phyloP scores from a whole-genome alignment of 2,797 vertebrate species.

The Lutjanus campechanus region DNA sequence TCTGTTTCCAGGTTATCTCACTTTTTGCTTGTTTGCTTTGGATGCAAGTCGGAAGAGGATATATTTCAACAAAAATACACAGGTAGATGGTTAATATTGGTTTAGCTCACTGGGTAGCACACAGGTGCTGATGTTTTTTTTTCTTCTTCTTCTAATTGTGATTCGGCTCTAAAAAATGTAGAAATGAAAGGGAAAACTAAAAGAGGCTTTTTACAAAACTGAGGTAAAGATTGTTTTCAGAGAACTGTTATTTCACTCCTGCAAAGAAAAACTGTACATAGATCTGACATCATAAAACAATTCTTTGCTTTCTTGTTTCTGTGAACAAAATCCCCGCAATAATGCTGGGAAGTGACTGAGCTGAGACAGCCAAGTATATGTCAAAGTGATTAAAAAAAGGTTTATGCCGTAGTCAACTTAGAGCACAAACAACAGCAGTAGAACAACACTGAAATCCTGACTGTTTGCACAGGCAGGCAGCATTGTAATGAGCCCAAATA shows the following conservation, averaged over 20 bases:
- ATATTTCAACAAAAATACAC: not conserved
- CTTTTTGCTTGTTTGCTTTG: not conserved
- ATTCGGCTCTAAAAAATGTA: not conserved
- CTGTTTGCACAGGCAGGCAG: slow-evolving; percentile 44
- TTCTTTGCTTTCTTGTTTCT: not conserved
- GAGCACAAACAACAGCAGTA: slow-evolving; percentile 28
- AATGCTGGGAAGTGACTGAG: not conserved
- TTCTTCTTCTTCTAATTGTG: not conserved
- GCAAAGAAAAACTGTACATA: not conserved
- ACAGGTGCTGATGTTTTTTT: not conserved
- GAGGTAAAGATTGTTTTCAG: not conserved
- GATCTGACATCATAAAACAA: not conserved
- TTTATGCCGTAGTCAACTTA: slow-evolving; percentile 34
- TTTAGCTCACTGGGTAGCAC: not conserved
- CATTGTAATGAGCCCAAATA: slow-evolving; percentile 72
- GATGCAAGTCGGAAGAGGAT: not conserved
- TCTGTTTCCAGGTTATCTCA: too few species aligned
- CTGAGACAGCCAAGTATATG: slow-evolving; percentile 5
- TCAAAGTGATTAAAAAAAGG: slow-evolving; percentile 27
- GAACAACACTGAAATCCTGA: slow-evolving; percentile 39
- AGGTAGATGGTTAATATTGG: not conserved
- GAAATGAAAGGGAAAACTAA: not conserved
- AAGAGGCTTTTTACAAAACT: not conserved
- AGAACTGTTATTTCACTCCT: not conserved
- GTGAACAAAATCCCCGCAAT: slow-evolving; percentile 6